Base-by-base conservation (phyloP, 1,140 invertebrate species). In the Drosophila nigrodunni region DNA sequence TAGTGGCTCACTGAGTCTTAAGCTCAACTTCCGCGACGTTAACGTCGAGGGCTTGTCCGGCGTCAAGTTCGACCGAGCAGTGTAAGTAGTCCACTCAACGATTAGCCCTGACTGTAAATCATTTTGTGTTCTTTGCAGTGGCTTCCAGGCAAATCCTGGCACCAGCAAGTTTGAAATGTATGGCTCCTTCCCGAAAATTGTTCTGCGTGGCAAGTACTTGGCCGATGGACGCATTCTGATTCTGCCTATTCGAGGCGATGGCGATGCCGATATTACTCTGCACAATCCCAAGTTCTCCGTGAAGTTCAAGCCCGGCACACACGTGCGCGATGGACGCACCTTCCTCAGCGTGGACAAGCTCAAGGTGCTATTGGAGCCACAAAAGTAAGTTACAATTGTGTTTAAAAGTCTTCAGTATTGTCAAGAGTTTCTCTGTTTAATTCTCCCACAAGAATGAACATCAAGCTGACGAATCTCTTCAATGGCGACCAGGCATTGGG, bases 381-480 rank as follows among this genome's bases (percentile, higher is more conserved):
- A 90, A 47, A 91, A 77, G 91, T 92, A 55, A 81, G 75, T 78
- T 3, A 1, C 25, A 10, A 21, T 13, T 13, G 13, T 34, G 0
- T 1, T 8, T 18, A 4, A 34, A 15, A 0, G 3, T 9, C 4
- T 41, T 9, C 6, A 43, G 21, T 35, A 3, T 7, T 37, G 37
- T 7, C 11, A 3, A 54, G 25, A 30, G 18, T 47, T 21, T 7
- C 10, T 4, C 7, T 10, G 25, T 6, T 65, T 41, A 11, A 25
- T 15, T 30, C 3, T 92, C 94, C 7, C 93, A 92, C 7, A 91
- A 91, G 94, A 57, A 95, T 95, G 6, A 93, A 92, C 11, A 93
- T 96, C 41, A 92, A 95, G 64, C 91, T 96, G 21, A 94, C 95
- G 2, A 95, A 96, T 92, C 92, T 96, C 1, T 96, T 96, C 78